Evolutionary conservation across 2,888 invertebrate genomes (phyloP), one percentile per base, ranked within the genome.

Genomic region (Cyaniris semiargus): DNA sequence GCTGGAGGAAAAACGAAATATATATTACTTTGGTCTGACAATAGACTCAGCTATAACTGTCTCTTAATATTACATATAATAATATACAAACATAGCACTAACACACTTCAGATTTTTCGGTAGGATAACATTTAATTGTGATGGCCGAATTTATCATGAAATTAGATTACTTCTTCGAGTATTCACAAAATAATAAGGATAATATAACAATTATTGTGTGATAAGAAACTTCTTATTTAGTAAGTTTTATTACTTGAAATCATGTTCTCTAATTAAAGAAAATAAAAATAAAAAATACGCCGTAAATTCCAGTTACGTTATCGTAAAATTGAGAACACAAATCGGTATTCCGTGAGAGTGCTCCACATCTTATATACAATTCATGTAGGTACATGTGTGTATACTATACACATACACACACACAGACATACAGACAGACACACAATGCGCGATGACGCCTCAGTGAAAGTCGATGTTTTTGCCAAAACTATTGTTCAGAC

Each of bases 371-470:
- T n/a, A 21, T 58, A 60, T 10, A 21, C 21, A 10, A 23, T 21
- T 13, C 4, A n/a, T 60, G 58, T 21, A 18, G 4, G 0, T 60
- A 23, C 21, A n/a, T 58, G 21, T 60, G 58, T 21, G 21, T 21
- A 3, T 10, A 10, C 10, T 0, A 21, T 2, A n/a, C 21, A n/a
- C n/a, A 56, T 7, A n/a, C 8, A 8, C 10, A 21, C 21, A 58
- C 13, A 10, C 60, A 60, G 0, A 13, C 23, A 3, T 0, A 23
- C 60, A 23, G 13, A 60, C 60, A 60, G 23, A 60, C 23, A 60
- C 21, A 58, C 60, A 60, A 60, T 60, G 60, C 23, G 60, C 60
- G 60, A 60, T 60, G 60, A 60, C 60, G 21, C 70, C 21, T 76
- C 27, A n/a, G 18, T 48, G 44, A 58, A 71, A 76, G 34, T 38